phyloP scores from a whole-genome alignment of 2,113 vertebrate species.

The Coracopsis vasa region DNA sequence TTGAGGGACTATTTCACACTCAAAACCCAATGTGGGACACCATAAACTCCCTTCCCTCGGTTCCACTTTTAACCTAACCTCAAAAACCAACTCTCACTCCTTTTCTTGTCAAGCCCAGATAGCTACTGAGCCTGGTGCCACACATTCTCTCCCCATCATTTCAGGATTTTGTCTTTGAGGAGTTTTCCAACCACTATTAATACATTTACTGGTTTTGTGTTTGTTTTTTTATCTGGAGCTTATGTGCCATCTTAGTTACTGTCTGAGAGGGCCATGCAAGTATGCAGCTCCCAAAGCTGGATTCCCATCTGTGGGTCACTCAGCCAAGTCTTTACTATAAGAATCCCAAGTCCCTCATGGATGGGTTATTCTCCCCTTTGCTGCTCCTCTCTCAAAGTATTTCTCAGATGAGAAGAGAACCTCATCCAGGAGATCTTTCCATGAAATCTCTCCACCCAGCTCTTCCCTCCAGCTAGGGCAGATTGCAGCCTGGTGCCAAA shows the following conservation, averaged over 20 bases:
- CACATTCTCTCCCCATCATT: background rate
- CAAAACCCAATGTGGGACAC: background rate
- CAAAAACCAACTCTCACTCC: background rate
- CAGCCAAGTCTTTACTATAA: background rate
- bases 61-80: background rate
- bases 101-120: background rate
- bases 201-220: background rate
- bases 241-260: background rate
- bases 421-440: conserved; percentile 47
- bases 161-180: background rate
- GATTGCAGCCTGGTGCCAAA: background rate
- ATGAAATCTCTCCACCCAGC: conserved; percentile 24
- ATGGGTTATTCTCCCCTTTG: background rate
- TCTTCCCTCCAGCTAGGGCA: conserved; percentile 19
- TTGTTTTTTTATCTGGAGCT: background rate
- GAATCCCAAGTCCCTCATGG: background rate
- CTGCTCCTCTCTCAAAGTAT: background rate
- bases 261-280: background rate
- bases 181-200: background rate
- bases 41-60: background rate
- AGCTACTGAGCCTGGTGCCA: background rate
- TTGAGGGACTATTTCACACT: background rate
- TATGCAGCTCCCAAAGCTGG: background rate
- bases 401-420: background rate
- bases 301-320: background rate